Base-by-base conservation (phyloP, 2,888 invertebrate genomes). In the Harmothoe impar region DNA sequence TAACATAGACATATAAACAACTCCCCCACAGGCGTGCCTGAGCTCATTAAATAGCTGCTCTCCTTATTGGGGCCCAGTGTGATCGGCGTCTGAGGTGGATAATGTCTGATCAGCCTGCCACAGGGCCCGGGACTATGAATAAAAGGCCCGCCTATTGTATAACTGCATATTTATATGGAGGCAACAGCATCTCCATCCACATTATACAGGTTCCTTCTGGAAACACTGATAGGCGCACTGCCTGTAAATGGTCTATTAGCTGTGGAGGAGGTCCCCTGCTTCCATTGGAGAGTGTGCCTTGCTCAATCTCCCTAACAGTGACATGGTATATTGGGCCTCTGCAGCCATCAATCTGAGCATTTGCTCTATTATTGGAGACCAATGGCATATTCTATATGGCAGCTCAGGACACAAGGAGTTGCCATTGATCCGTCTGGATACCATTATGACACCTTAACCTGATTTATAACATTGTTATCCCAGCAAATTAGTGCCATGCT, bases 201-300 rank as follows among this genome's bases (percentile, higher is more conserved):
- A 62, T 62, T n/a, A n/a, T 62, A 62, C 62, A 62, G 62, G 62
- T 62, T 62, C n/a, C 62, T 62, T 62, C 62, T n/a, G 62, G 62
- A n/a, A 3, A 62, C n/a, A 62, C n/a, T n/a, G 62, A 62, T 62
- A 62, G 62, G n/a, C 20, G 20, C 62, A 12, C 62, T n/a, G 62
- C 62, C 62, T 62, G 62, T n/a, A 62, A 62, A 62, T 62, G 62
- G 62, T 62, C 62, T 15, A 62, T 62, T 62, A 62, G 62, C 62
- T n/a, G n/a, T 20, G 7, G 62, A 10, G 43, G 43, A 43, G 43
- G 43, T 43, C 43, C 43, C 43, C 43, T 43, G n/a, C n/a, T 43
- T 3, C 5, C 10, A 10, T 43, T 43, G 10, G 43, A 43, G 43
- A 43, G 43, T 43, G 43, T 7, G 3, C 43, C 10, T 43, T 43